A percentile compares a stretch with the other conserved stretches of the same genome.
Evolutionary conservation across 2,113 vertebrate species (phyloP).

Genomic region (Prolemur simus): DNA sequence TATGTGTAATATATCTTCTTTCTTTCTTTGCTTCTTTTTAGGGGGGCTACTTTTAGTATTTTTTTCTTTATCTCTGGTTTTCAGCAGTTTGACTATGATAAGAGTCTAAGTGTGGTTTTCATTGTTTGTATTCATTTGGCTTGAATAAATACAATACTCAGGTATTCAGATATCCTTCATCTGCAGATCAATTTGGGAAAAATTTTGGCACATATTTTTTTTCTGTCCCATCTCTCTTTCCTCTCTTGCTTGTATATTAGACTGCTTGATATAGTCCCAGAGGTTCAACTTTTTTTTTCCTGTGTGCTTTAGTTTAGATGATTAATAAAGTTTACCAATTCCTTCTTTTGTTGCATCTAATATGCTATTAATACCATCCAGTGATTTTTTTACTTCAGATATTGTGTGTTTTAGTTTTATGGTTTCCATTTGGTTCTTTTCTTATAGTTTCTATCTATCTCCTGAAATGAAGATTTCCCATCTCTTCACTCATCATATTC

Average conservation of each 20-base stretch:
- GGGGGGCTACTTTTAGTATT: neutral
- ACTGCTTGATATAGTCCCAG: neutral
- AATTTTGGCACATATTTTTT: neutral
- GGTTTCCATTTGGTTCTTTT: neutral
- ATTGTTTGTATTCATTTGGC: neutral
- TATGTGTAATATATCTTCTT: neutral
- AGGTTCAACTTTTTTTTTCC: neutral
- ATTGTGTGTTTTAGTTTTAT: neutral
- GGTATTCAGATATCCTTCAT: neutral
- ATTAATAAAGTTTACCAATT: neutral
- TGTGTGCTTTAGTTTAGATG: neutral
- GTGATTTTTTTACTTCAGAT: conserved; percentile 5
- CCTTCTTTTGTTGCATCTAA: neutral
- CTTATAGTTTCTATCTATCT: neutral
- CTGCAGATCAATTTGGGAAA: neutral
- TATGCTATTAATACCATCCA: neutral
- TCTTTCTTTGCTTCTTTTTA: neutral
- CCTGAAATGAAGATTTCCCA: neutral
- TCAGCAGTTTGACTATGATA: neutral
- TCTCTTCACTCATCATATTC: neutral
- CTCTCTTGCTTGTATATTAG: neutral
- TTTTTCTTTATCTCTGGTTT: conserved; percentile 6
- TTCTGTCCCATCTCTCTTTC: neutral
- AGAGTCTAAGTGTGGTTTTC: neutral
- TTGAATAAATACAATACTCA: neutral